phyloP scores from a whole-genome alignment of 2,113 vertebrate species.

The Naja naja region DNA sequence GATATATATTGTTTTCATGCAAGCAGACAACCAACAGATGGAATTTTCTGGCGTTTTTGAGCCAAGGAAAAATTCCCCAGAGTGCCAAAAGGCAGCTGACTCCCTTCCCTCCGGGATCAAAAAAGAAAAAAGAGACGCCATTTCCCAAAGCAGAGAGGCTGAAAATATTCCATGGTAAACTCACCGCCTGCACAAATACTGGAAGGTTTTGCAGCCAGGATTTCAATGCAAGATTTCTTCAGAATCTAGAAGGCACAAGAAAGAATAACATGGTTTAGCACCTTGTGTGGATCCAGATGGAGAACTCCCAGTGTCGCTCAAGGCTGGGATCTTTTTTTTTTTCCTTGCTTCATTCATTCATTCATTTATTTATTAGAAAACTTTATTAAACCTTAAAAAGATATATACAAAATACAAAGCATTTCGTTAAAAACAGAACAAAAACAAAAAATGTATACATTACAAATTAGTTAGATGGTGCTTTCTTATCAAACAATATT shows the following conservation, averaged over 20 bases:
- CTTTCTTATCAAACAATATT: too few species aligned
- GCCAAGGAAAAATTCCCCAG: neutral
- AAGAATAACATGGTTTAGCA: neutral
- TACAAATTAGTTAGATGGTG: too few species aligned
- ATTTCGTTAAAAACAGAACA: too few species aligned
- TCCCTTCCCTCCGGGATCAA: neutral
- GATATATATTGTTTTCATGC: neutral
- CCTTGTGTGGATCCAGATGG: neutral
- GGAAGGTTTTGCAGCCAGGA: slow-evolving; percentile 94
- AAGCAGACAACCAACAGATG: slow-evolving; percentile 7
- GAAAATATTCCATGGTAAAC: slow-evolving; percentile 16
- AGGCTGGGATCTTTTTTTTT: neutral
- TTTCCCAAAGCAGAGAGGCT: accelerated
- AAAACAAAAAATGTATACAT: too few species aligned
- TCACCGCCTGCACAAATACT: slow-evolving; percentile 97
- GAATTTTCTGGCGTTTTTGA: neutral
- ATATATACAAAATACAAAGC: too few species aligned
- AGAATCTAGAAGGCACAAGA: slow-evolving; percentile 79
- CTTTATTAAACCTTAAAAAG: too few species aligned
- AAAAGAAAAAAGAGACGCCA: neutral
- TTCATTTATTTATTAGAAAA: too few species aligned
- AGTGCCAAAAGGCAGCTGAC: neutral
- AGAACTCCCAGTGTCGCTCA: neutral
- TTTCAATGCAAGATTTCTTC: slow-evolving; percentile 97
- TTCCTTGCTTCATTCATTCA: too few species aligned